phyloP scores from a whole-genome alignment of 2,797 vertebrate genomes.

The Delichon dasypus region DNA sequence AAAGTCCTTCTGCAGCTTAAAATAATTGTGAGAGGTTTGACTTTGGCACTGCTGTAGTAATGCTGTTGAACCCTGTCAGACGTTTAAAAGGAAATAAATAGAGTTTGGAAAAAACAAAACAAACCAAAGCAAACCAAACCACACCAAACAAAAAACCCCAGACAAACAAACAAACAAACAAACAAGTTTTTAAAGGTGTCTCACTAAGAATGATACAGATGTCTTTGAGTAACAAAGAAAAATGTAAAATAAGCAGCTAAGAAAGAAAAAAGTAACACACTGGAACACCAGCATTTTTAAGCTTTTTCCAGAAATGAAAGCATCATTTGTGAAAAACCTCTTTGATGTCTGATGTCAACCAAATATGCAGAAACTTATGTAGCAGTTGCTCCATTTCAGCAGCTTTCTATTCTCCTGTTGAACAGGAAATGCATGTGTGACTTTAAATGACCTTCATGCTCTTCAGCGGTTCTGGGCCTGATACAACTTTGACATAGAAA shows the following conservation, averaged over 20 bases:
- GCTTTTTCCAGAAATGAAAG: not conserved
- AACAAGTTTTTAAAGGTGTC: not conserved
- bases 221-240: not conserved
- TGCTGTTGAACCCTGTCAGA: not conserved
- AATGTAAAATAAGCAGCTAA: not conserved
- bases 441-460: not conserved
- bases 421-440: not conserved
- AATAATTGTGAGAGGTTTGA: not conserved
- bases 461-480: accelerated
- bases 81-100: slow-evolving; percentile 10
- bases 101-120: not conserved
- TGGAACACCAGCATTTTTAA: not conserved
- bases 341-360: not conserved
- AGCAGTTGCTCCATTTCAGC: not conserved
- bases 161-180: too few species aligned
- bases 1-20: slow-evolving; percentile 16
- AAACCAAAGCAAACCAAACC: not conserved
- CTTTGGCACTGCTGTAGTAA: not conserved
- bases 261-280: not conserved
- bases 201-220: not conserved
- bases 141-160: not conserved
- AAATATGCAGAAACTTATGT: not conserved
- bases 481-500: not conserved
- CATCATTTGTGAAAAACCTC: not conserved
- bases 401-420: not conserved